Evolutionary conservation across 2,888 invertebrate species (phyloP).

Genomic region (Euspilapteryx auroguttella): DNA sequence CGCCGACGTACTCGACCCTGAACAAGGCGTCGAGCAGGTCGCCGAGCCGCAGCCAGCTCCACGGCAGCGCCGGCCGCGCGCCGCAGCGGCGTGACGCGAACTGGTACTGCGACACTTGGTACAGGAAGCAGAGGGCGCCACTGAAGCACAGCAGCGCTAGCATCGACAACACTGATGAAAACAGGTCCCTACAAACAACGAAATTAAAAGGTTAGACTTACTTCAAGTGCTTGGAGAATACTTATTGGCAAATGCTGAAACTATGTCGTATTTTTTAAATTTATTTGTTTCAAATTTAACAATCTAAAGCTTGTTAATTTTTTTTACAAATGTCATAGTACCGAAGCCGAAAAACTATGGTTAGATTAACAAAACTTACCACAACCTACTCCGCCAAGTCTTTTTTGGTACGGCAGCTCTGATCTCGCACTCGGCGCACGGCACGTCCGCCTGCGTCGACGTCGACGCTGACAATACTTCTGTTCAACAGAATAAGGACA

Average conservation of each 20-base stretch:
- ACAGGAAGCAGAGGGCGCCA: conserved; percentile 25
- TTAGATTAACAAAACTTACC: conserved; percentile 18
- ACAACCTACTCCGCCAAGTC: conserved; percentile 23
- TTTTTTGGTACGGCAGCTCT: conserved; percentile 15
- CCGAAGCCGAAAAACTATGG: too few relatives aligned
- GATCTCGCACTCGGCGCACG: conserved; percentile 28
- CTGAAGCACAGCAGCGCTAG: conserved; percentile 42
- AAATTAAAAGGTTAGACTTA: too few relatives aligned
- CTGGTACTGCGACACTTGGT: conserved; percentile 15
- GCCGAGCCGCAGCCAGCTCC: conserved; percentile 37
- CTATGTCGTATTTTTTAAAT: too few relatives aligned
- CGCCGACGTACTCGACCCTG: conserved; percentile 40
- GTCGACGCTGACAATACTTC: conserved; percentile 23
- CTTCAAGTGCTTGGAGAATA: too few relatives aligned
- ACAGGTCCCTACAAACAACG: conserved; percentile 34
- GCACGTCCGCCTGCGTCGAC: conserved; percentile 27
- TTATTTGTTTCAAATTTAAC: too few relatives aligned
- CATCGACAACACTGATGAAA: conserved; percentile 39
- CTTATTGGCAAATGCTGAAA: too few relatives aligned
- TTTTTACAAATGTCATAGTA: too few relatives aligned
- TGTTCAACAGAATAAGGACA: conserved; percentile 10
- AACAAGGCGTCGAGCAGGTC: conserved; percentile 38
- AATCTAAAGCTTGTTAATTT: too few relatives aligned
- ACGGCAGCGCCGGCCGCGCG: conserved; percentile 19
- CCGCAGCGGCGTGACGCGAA: conserved; percentile 3